phyloP scores from a whole-genome alignment of 2,113 vertebrate genomes.

The Verasper variegatus region DNA sequence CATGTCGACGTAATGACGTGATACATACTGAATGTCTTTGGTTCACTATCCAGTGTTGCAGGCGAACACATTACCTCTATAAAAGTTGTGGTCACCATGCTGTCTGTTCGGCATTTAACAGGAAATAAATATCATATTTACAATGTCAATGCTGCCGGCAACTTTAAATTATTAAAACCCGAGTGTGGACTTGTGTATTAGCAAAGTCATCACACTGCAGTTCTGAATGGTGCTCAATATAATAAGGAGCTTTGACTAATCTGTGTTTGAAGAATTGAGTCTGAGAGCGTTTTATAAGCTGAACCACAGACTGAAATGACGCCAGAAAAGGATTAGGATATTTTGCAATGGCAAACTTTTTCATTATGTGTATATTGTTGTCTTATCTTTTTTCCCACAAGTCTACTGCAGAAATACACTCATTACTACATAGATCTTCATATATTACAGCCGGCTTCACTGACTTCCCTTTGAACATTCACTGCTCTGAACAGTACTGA shows the following conservation, averaged over 20 bases:
- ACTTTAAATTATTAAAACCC: slow-evolving; percentile 34
- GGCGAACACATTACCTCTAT: background rate
- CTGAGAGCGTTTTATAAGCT: slow-evolving; percentile 29
- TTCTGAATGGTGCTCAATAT: slow-evolving; percentile 41
- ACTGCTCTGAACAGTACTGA: background rate
- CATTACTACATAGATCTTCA: slow-evolving; percentile 7
- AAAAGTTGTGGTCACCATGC: background rate
- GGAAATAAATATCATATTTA: slow-evolving; percentile 73
- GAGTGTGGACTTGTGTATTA: background rate
- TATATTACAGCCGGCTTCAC: background rate
- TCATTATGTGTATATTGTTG: slow-evolving; percentile 13
- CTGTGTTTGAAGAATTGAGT: slow-evolving; percentile 50
- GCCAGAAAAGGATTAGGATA: slow-evolving; percentile 32
- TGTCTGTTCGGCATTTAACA: slow-evolving; percentile 7
- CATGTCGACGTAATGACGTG: background rate
- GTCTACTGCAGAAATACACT: slow-evolving; percentile 8
- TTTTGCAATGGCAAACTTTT: slow-evolving; percentile 14
- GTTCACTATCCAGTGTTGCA: slow-evolving; percentile 56
- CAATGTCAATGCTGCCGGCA: slow-evolving; percentile 41
- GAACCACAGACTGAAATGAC: slow-evolving; percentile 35
- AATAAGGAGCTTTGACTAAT: slow-evolving; percentile 48
- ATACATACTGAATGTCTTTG: slow-evolving; percentile 55
- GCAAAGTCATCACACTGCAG: slow-evolving; percentile 29
- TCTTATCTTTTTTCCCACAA: slow-evolving; percentile 6
- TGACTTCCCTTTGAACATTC: background rate